Base-by-base conservation (phyloP, 2,113 vertebrate genomes). In the Esox niger region DNA sequence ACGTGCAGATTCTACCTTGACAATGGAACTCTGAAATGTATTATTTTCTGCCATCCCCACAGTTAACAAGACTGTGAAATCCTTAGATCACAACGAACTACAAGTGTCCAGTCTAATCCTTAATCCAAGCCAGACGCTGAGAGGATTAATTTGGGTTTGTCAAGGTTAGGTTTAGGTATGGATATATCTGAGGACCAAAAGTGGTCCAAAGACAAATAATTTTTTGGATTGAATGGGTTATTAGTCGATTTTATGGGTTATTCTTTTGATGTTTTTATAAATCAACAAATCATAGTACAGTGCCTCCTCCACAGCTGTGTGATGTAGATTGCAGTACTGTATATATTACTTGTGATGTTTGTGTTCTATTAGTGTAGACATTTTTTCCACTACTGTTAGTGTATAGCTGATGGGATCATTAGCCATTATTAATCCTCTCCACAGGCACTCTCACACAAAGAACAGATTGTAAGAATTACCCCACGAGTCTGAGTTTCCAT, bases 401-500 rank as follows among this genome's bases (percentile, higher is more conserved):
- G 62, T 3, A 8, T 6, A 85, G 69, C 77, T 83, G 77, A 80
- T 47, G 59, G 68, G 76, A 78, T 86, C 78, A 87, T 87, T 87
- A 84, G 77, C 77, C 60, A 77, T 43, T 72, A 89, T 84, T 82
- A 85, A 84, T 86, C 77, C 81, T 84, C 71, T 75, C 30, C 38
- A 62, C 30, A 68, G 80, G 77, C 73, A 43, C 38, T 55, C 0
- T 71, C 79, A 90, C 87, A 90, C 87, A 90, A 88, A 87, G 88
- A 84, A 66, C 61, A 84, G 68, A 73, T 75, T 88, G 88, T 88
- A 83, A 76, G 71, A 76, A 80, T 86, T 80, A 85, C 71, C 84
- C 86, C 88, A 87, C 88, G 82, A 88, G 85, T 85, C 88, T 75
- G 68, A 65, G 71, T 81, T 76, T 72, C 70, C 76, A 67, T 68